phyloP scores from a whole-genome alignment of 1,140 invertebrate species.

The Dendroctonus valens region DNA sequence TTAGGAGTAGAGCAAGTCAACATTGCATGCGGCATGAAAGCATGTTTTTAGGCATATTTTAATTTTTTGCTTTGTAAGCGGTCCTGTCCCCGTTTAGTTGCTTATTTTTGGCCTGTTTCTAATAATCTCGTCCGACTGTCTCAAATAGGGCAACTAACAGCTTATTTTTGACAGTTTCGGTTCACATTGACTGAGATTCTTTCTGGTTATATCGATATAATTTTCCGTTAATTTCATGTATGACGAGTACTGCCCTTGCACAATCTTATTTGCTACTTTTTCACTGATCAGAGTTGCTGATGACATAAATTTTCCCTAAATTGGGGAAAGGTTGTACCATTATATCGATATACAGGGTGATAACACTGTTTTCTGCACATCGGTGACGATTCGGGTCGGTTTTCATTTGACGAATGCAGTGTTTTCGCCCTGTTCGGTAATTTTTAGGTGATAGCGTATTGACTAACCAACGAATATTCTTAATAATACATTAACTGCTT shows the following conservation, averaged over 20 bases:
- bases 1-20: neutral
- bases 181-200: constrained; percentile 2
- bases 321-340: constrained; percentile 18
- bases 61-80: constrained; percentile 23
- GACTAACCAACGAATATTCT: constrained; percentile 3
- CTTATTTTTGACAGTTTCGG: constrained; percentile 2
- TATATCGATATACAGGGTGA: constrained; percentile 29
- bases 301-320: constrained; percentile 28
- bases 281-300: neutral
- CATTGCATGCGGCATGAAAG: neutral
- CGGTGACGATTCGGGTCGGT: neutral
- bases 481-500: constrained; percentile 13
- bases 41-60: constrained; percentile 7
- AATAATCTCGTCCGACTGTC: constrained; percentile 2
- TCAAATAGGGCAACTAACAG: neutral
- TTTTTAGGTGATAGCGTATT: constrained; percentile 11
- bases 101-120: constrained; percentile 27
- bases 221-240: constrained; percentile 11
- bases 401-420: neutral
- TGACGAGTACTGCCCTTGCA: constrained; percentile 18
- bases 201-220: constrained; percentile 29
- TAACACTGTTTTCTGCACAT: neutral
- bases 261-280: constrained; percentile 8
- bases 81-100: constrained; percentile 17
- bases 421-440: constrained; percentile 8